A percentile compares a stretch with the other conserved stretches of the same genome.
Conservation (phyloP, 2,888 invertebrate genomes). For the Biston betularia region DNA sequence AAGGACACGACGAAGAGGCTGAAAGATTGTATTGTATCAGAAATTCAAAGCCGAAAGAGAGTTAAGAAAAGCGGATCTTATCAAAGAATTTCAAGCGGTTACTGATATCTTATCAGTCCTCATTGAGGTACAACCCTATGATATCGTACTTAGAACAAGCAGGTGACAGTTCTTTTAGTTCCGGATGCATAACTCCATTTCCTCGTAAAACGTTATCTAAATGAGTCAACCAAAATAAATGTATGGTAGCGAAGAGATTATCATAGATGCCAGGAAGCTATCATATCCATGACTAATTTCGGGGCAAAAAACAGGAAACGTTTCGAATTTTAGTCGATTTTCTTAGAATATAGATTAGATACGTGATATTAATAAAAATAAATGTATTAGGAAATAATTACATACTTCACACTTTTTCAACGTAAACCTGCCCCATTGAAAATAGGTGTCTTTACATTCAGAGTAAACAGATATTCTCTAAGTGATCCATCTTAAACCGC, state of each 20-base stretch:
- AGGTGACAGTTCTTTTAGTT: slow-evolving; percentile 22
- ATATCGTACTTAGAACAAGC: neutral
- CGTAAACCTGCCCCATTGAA: too few species aligned
- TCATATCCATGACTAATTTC: slow-evolving; percentile 20
- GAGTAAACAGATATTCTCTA: too few species aligned
- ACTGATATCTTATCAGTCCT: slow-evolving; percentile 23
- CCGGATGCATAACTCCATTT: slow-evolving; percentile 21
- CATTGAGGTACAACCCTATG: slow-evolving; percentile 14
- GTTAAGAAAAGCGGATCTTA: slow-evolving; percentile 14
- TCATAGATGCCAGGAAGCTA: slow-evolving; percentile 27
- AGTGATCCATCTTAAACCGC: too few species aligned
- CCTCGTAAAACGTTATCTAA: slow-evolving; percentile 21
- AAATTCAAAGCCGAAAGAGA: neutral
- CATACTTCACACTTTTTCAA: neutral
- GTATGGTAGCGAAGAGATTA: slow-evolving; percentile 14
- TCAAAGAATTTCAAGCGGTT: slow-evolving; percentile 27
- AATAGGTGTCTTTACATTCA: too few species aligned
- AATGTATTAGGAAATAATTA: neutral
- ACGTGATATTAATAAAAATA: neutral
- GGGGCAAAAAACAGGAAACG: slow-evolving; percentile 26
- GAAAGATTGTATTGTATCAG: neutral
- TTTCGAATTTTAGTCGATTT: slow-evolving; percentile 15
- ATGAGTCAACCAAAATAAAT: slow-evolving; percentile 36
- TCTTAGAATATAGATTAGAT: slow-evolving; percentile 1
- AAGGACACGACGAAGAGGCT: too few species aligned